These are phyloP conservation scores for Amazona ochrocephala DNA, from an alignment of 2,797 vertebrate genomes.

Conservation along the genomic window DNA sequence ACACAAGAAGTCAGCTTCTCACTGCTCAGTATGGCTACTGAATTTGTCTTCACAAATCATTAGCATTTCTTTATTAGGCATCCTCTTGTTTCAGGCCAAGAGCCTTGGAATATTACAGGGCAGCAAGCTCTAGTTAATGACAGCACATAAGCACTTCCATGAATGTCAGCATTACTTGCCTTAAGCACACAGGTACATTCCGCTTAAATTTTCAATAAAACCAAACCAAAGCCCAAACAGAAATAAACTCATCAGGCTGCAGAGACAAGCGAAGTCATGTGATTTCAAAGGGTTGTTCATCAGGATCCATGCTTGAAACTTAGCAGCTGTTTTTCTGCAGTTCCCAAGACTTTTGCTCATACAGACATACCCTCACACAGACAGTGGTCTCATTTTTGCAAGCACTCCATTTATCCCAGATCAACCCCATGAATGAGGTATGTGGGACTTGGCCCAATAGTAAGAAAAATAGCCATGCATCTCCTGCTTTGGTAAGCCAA, in stretches of 20 bases:
- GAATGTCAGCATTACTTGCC: background rate
- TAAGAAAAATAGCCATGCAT: background rate
- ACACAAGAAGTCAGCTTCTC: background rate
- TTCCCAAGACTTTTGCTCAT: background rate
- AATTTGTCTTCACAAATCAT: background rate
- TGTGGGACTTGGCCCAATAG: background rate
- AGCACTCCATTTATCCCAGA: background rate
- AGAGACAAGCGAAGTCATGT: background rate
- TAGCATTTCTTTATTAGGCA: background rate
- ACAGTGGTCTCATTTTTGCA: background rate
- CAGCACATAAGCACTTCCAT: rapidly evolving
- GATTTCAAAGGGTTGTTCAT: background rate
- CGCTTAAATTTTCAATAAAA: background rate
- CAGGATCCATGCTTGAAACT: background rate
- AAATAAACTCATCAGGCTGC: background rate
- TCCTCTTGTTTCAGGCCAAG: background rate
- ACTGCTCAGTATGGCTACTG: background rate
- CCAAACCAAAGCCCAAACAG: background rate
- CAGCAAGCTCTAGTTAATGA: background rate
- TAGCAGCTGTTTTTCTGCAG: background rate
- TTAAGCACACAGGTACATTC: background rate
- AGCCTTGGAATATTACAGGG: background rate
- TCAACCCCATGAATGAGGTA: background rate
- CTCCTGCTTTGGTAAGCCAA: background rate
- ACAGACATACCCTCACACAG: background rate